A percentile compares a stretch with the other conserved stretches of the same genome.
Conservation (phyloP, 2,113 vertebrate genomes). For the Passer domesticus region DNA sequence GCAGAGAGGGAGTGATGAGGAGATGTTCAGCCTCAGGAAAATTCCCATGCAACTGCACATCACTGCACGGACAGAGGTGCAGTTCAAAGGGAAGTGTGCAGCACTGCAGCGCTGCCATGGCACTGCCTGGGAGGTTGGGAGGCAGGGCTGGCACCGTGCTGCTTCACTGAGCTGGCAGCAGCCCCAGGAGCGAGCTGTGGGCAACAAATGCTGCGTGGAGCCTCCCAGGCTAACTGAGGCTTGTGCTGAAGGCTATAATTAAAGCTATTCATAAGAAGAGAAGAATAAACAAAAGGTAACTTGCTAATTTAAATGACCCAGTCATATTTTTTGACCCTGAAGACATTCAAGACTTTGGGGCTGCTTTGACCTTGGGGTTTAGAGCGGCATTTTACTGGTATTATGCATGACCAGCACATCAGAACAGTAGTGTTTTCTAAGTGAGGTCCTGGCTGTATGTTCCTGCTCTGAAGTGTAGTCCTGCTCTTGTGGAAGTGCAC, state of each 20-base stretch:
- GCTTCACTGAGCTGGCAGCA: not conserved
- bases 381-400: not conserved
- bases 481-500: not conserved
- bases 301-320: not conserved
- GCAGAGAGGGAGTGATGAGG: accelerated
- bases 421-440: not conserved
- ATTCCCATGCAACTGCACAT: accelerated
- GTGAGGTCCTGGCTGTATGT: not conserved
- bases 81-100: not conserved
- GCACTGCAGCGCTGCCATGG: accelerated
- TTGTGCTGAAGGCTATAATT: not conserved
- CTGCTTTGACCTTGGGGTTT: not conserved
- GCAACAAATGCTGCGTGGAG: not conserved
- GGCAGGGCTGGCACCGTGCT: accelerated
- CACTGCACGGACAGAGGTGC: accelerated
- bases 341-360: not conserved
- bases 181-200: not conserved
- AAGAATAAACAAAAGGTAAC: not conserved
- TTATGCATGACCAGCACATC: not conserved
- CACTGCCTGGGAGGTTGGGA: not conserved
- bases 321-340: not conserved
- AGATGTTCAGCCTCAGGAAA: not conserved
- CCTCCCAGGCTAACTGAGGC: not conserved
- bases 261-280: not conserved
- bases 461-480: not conserved